These are phyloP conservation scores for Nebria salina DNA, from an alignment of 2,888 invertebrate species.

Conservation along the genomic window DNA sequence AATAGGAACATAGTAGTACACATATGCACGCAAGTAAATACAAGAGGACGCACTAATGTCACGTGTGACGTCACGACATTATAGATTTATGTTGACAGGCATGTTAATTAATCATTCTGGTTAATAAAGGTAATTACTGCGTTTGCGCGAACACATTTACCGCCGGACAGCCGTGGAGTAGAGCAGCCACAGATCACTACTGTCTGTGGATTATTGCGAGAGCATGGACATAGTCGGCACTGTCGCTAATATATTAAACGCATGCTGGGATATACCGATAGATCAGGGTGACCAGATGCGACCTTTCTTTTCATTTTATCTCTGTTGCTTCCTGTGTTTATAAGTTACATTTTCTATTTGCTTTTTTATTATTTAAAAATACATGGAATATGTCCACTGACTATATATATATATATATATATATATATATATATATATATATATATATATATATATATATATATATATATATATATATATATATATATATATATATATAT, in stretches of 20 bases:
- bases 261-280: neutral
- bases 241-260: neutral
- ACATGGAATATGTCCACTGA: too few species aligned
- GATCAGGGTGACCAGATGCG: neutral
- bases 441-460: too few species aligned
- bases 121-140: conserved; percentile 41
- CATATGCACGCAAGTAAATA: neutral
- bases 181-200: neutral
- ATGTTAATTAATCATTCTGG: conserved; percentile 40
- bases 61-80: conserved; percentile 27
- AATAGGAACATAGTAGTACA: neutral
- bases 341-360: too few species aligned
- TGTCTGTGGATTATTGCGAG: neutral
- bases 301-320: too few species aligned
- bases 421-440: too few species aligned
- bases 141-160: conserved; percentile 8
- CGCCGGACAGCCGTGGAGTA: neutral
- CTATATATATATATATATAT: too few species aligned
- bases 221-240: neutral
- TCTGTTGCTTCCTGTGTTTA: too few species aligned
- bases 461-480: too few species aligned
- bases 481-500: too few species aligned
- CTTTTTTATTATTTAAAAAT: too few species aligned
- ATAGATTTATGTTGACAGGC: conserved; percentile 36
- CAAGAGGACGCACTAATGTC: conserved; percentile 24